Percentiles rank a stretch among this genome's conserved stretches.
phyloP scores from a whole-genome alignment of 2,888 invertebrate genomes.

The Schizotus pectinicornis region DNA sequence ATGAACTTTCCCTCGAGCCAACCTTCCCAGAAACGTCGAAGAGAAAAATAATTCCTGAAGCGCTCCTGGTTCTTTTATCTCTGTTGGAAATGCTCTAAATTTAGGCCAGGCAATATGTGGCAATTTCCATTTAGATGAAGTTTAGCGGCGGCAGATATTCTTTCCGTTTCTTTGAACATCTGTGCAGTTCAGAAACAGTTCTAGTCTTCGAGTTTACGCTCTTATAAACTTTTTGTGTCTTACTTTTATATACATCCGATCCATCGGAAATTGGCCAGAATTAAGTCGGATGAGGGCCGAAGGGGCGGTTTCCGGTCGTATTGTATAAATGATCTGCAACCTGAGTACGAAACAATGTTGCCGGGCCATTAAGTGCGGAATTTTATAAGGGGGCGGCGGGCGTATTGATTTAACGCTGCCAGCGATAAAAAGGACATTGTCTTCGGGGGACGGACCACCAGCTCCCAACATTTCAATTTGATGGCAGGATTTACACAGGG shows the following conservation, averaged over 20 bases:
- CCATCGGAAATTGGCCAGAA: conserved; percentile 12
- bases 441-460: not conserved
- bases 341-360: not conserved
- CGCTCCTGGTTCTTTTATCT: conserved; percentile 19
- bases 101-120: conserved; percentile 44
- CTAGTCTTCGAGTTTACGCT: conserved; percentile 35
- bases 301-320: not conserved
- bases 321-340: not conserved
- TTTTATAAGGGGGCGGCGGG: not conserved
- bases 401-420: not conserved
- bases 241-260: conserved; percentile 19
- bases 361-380: not conserved
- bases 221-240: conserved; percentile 31
- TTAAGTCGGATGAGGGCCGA: not conserved
- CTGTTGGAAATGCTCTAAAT: conserved; percentile 39
- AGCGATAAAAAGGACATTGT: not conserved
- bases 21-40: conserved; percentile 2
- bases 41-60: conserved; percentile 11
- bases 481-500: too few species aligned
- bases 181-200: conserved; percentile 44
- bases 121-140: conserved; percentile 53
- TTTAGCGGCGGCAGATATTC: conserved; percentile 44
- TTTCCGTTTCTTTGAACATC: conserved; percentile 46
- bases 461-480: not conserved
- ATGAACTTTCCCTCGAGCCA: not conserved